Conservation (phyloP, 2,113 vertebrate genomes). For the Tor tambroides region DNA sequence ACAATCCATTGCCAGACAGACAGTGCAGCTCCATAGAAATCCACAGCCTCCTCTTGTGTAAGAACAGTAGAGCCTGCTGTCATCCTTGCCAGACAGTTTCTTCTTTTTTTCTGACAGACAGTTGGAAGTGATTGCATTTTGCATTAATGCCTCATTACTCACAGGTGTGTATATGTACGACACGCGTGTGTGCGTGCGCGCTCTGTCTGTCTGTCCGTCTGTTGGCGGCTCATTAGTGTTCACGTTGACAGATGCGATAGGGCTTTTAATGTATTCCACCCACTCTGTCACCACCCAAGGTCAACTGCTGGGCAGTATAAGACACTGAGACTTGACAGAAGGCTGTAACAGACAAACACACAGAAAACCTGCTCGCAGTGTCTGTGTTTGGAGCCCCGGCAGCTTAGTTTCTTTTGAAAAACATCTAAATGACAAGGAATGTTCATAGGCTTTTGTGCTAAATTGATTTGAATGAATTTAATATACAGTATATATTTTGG, state of each 20-base stretch:
- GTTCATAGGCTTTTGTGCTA: not conserved
- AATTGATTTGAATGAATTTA: not conserved
- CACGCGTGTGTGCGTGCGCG: constrained; percentile 23
- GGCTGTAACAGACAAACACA: constrained; percentile 33
- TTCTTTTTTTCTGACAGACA: constrained; percentile 23
- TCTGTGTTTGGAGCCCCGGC: not conserved
- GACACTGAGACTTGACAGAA: constrained; percentile 32
- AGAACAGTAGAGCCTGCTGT: constrained; percentile 10
- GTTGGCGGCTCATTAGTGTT: constrained; percentile 55
- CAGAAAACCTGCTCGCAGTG: constrained; percentile 5
- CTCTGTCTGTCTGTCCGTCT: constrained; percentile 37
- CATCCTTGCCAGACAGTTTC: constrained; percentile 34
- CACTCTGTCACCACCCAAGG: constrained; percentile 51
- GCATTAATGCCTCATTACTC: constrained; percentile 55
- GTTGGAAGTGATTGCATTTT: constrained; percentile 48
- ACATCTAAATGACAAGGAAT: not conserved
- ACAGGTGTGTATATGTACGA: constrained; percentile 47
- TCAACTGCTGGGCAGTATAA: constrained; percentile 49
- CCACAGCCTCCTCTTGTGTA: not conserved
- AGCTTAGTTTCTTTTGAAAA: constrained; percentile 25
- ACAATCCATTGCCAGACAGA: not conserved
- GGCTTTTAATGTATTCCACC: constrained; percentile 53
- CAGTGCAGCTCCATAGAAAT: constrained; percentile 2
- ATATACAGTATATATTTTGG: not conserved
- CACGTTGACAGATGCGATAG: constrained; percentile 51